Conservation (phyloP, 2,113 vertebrate genomes). For the Globicephala melas region DNA sequence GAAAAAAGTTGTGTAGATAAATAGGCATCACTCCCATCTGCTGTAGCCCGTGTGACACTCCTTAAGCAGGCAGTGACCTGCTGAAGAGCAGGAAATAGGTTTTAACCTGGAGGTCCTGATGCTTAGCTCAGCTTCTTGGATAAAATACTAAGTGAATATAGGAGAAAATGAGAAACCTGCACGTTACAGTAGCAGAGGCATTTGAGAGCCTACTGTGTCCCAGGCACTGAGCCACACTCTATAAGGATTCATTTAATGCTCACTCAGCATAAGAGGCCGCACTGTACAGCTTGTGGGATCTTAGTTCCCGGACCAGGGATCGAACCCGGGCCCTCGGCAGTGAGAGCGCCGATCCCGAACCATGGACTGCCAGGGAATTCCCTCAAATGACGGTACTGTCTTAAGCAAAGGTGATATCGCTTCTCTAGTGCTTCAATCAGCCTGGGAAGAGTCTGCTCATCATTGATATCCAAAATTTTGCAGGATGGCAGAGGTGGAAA, state of each 20-base stretch:
- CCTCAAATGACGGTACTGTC: too few relatives aligned
- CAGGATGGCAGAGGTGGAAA: conserved; percentile 90
- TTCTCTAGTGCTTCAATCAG: conserved; percentile 92
- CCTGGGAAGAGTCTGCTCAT: conserved; percentile 90
- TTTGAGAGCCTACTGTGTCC: not conserved
- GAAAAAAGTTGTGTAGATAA: not conserved
- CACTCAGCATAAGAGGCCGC: not conserved
- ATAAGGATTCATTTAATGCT: not conserved
- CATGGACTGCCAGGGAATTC: too few relatives aligned
- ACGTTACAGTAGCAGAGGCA: not conserved
- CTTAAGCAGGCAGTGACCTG: not conserved
- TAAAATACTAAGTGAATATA: not conserved
- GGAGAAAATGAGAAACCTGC: not conserved
- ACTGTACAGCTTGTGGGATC: too few relatives aligned
- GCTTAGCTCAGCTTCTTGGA: not conserved
- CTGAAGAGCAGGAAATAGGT: not conserved
- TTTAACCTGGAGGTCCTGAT: fast-evolving
- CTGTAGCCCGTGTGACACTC: not conserved
- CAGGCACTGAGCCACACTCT: not conserved
- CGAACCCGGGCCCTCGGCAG: too few relatives aligned
- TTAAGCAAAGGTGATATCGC: conserved; percentile 80
- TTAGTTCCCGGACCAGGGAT: too few relatives aligned
- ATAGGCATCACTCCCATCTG: fast-evolving
- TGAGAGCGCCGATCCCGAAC: too few relatives aligned
- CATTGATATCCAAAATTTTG: conserved; percentile 88